Evolutionary conservation across 2,797 vertebrate species (phyloP).

Genomic region (Enteromius radiatus): DNA sequence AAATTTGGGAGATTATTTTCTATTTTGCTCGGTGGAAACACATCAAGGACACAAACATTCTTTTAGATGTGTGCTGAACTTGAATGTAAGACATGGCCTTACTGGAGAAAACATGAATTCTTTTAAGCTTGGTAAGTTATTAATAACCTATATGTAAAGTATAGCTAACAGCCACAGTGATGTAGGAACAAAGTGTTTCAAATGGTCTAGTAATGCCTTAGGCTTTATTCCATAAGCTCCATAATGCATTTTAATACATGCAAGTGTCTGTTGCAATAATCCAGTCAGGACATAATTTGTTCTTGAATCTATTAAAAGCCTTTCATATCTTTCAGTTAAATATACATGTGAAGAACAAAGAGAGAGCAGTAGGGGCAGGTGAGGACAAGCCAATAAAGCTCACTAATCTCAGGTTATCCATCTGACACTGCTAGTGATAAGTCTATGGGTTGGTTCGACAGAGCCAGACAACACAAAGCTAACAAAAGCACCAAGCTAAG

Average conservation of each 20-base stretch:
- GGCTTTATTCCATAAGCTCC: background rate
- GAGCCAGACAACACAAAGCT: background rate
- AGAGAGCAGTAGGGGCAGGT: slow-evolving; percentile 54
- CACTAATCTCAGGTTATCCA: slow-evolving; percentile 59
- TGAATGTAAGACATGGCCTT: background rate
- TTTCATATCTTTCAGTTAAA: background rate
- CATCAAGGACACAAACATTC: slow-evolving; percentile 40
- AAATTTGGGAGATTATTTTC: background rate
- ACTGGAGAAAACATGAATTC: background rate
- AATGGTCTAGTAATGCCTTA: background rate
- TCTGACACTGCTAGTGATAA: slow-evolving; percentile 60
- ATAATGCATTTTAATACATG: slow-evolving; percentile 12
- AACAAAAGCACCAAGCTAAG: slow-evolving; percentile 16
- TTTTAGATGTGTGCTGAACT: slow-evolving; percentile 30
- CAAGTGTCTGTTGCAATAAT: background rate
- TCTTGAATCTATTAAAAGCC: slow-evolving; percentile 23
- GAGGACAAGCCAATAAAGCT: slow-evolving; percentile 63
- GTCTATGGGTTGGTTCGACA: slow-evolving; percentile 48
- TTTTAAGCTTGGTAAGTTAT: background rate
- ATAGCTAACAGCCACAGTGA: slow-evolving; percentile 11
- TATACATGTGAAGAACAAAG: slow-evolving; percentile 46
- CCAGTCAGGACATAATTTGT: background rate
- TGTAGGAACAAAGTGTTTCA: slow-evolving; percentile 6
- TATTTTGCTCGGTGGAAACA: slow-evolving; percentile 6
- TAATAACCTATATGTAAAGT: background rate